Conservation (phyloP, 2,888 invertebrate species). For the Plusia festucae region DNA sequence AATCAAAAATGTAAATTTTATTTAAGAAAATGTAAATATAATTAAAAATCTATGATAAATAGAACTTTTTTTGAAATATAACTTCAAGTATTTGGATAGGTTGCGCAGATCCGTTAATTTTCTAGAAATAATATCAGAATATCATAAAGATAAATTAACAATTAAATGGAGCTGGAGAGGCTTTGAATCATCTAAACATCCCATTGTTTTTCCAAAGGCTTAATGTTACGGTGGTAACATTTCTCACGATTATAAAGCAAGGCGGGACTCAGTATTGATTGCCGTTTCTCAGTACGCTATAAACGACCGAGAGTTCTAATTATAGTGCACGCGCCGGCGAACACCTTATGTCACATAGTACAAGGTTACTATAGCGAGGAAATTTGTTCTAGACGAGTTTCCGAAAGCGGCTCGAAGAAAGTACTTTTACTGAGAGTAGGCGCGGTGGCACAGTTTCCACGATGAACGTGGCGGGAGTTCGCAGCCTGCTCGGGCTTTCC, state of each 20-base stretch:
- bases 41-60: too few relatives aligned
- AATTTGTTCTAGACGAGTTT: conserved; percentile 84
- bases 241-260: conserved; percentile 63
- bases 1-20: too few relatives aligned
- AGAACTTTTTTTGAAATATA: too few relatives aligned
- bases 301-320: conserved; percentile 76
- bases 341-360: conserved; percentile 84
- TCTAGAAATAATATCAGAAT: background rate
- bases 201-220: conserved; percentile 38
- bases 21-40: too few relatives aligned
- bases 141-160: conserved; percentile 24
- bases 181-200: conserved; percentile 45
- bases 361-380: conserved; percentile 84
- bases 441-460: conserved; percentile 87
- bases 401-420: conserved; percentile 88
- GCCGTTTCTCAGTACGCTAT: conserved; percentile 73
- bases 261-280: conserved; percentile 71
- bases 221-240: conserved; percentile 50
- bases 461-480: conserved; percentile 63
- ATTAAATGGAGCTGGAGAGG: conserved; percentile 36
- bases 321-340: conserved; percentile 75
- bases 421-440: conserved; percentile 87
- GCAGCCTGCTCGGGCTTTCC: conserved; percentile 75
- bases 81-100: background rate
- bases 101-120: background rate